Base-by-base conservation (phyloP, 1,140 invertebrate species). In the Heliconius eleuchia region DNA sequence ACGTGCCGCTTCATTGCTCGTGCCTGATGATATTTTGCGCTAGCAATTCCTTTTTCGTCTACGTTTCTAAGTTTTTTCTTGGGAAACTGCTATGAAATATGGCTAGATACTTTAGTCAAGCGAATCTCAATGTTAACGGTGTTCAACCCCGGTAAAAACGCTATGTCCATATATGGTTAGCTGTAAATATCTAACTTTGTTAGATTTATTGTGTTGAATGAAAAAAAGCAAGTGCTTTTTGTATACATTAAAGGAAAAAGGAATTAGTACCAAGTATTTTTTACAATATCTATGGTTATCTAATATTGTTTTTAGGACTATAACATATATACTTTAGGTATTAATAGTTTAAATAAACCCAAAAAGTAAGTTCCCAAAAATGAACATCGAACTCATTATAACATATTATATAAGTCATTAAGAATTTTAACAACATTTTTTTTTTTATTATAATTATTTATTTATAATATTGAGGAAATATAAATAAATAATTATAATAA, bases 1-100 rank as follows among this genome's bases (percentile, higher is more conserved):
- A 90, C 91, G 90, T 84, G 83, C 7, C 90, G 91, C 83, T 89
- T 89, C 81, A 92, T 92, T 88, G 90, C 89, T 85, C 83, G 86
- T 81, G 83, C 79, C 85, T 86, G 86, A 87, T 88, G 85, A 89
- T 89, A 87, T 88, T 87, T 88, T 83, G 78, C 85, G 82, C 86
- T 84, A 81, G 82, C 86, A 85, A 88, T 86, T 87, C 86, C 89
- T 88, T 88, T 87, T 87, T 87, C 83, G 86, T 85, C 83, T 71
- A 66, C 60, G 1, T 66, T 66, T 66, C 72, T 79, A 39, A n/a
- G 66, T 82, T 85, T 85, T 84, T 85, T 83, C 80, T 77, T 82
- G 77, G 83, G 82, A 83, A 83, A 83, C 80, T 77, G 82, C 82
- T 82, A 85, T 85, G 83, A 85, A 85, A 84, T 85, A 85, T 84